A percentile compares a stretch with the other conserved stretches of the same genome.
Conservation (phyloP, 2,113 vertebrate species). For the Clupea harengus region DNA sequence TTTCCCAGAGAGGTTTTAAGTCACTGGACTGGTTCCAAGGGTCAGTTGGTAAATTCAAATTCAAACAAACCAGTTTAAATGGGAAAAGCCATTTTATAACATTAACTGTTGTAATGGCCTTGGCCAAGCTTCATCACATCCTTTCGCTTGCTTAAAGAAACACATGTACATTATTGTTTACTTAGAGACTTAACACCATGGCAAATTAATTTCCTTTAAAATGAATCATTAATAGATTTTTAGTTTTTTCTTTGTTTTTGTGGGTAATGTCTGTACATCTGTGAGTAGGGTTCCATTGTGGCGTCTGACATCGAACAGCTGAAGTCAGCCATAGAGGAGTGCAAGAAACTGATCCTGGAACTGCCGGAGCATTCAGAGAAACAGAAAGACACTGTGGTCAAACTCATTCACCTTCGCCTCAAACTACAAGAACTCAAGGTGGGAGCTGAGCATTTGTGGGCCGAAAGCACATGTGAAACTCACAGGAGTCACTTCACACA, state of each 20-base stretch:
- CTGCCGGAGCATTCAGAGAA: slow-evolving; percentile 90
- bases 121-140: too few relatives aligned
- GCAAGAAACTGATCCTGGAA: slow-evolving; percentile 86
- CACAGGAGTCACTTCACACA: neutral
- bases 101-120: too few relatives aligned
- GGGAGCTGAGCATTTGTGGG: neutral
- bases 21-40: neutral
- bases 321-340: slow-evolving; percentile 88
- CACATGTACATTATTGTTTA: too few relatives aligned
- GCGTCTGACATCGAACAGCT: slow-evolving; percentile 86
- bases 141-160: too few relatives aligned
- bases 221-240: neutral
- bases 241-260: too few relatives aligned
- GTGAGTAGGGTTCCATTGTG: slow-evolving; percentile 81
- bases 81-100: too few relatives aligned
- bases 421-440: slow-evolving; percentile 97
- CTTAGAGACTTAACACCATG: too few relatives aligned
- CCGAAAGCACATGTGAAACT: neutral
- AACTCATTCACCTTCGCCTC: slow-evolving; percentile 94
- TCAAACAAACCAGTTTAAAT: too few relatives aligned
- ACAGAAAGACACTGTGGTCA: slow-evolving; percentile 92
- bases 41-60: neutral
- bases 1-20: neutral
- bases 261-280: neutral
- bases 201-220: neutral